Evolutionary conservation across 2,797 vertebrate genomes (phyloP).

Genomic region (Pantherophis vulpinus): DNA sequence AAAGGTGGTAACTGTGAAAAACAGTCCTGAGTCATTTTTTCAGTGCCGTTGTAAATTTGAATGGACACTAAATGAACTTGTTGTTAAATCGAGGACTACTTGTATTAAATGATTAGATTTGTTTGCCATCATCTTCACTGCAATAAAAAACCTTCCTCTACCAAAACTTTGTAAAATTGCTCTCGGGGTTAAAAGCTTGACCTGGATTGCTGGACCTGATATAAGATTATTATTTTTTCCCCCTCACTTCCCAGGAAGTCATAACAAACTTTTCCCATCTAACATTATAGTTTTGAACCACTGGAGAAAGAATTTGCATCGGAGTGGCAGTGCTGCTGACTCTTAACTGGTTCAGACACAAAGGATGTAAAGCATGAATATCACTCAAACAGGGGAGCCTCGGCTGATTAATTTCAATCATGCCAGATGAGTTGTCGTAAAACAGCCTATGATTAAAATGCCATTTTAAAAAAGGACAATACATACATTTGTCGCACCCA

Average conservation of each 20-base stretch:
- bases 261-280: not conserved
- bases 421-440: not conserved
- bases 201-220: not conserved
- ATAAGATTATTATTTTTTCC: not conserved
- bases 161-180: not conserved
- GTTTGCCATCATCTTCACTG: not conserved
- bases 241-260: not conserved
- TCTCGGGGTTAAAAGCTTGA: not conserved
- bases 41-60: no score
- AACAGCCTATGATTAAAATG: not conserved
- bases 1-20: no score
- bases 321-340: not conserved
- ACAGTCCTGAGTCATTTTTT: no score
- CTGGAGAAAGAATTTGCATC: not conserved
- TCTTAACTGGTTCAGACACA: not conserved
- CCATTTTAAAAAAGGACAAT: not conserved
- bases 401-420: not conserved
- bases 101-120: not conserved
- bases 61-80: no score
- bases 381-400: not conserved
- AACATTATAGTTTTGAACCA: not conserved
- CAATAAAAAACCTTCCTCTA: not conserved
- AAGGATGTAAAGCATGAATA: not conserved
- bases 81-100: no score
- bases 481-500: not conserved